Evolutionary conservation across 2,888 invertebrate species (phyloP).

Genomic region (Ectropis crepuscularia): DNA sequence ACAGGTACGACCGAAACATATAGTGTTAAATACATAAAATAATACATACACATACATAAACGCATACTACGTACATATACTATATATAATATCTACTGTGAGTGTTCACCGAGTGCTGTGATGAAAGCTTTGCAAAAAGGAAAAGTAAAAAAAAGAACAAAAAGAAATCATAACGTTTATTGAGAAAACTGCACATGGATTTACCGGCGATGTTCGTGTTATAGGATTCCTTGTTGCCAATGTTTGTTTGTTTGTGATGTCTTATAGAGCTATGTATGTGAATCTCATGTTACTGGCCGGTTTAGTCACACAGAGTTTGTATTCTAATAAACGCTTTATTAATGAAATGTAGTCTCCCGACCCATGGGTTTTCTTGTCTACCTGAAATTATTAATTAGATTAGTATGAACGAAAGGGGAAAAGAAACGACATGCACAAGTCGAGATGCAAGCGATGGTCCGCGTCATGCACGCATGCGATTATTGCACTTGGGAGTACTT

Average conservation of each 20-base stretch:
- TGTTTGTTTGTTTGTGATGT: constrained; percentile 30
- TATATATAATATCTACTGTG: constrained; percentile 73
- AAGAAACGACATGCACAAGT: constrained; percentile 65
- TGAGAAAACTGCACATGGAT: constrained; percentile 50
- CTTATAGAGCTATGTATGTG: constrained; percentile 47
- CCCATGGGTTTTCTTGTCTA: constrained; percentile 81
- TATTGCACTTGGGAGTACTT: constrained; percentile 45
- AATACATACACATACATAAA: constrained; percentile 48
- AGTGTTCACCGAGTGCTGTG: constrained; percentile 83
- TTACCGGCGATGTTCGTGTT: constrained; percentile 35
- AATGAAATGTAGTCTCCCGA: constrained; percentile 81
- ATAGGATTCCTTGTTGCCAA: constrained; percentile 31
- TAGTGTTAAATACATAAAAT: constrained; percentile 59
- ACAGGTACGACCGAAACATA: constrained; percentile 72
- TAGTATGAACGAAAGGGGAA: constrained; percentile 80
- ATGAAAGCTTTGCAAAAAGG: constrained; percentile 80
- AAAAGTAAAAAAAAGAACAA: constrained; percentile 75
- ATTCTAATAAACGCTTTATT: constrained; percentile 68
- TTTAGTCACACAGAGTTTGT: constrained; percentile 70
- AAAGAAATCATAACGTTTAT: constrained; percentile 77
- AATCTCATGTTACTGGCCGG: constrained; percentile 64
- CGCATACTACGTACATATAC: constrained; percentile 52
- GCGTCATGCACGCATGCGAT: constrained; percentile 71
- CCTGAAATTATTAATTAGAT: constrained; percentile 84
- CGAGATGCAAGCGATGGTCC: constrained; percentile 63